Evolutionary conservation across 1,140 invertebrate genomes (phyloP), one percentile per base, ranked within the genome.

Genomic region (Mizuhopecten yessoensis): DNA sequence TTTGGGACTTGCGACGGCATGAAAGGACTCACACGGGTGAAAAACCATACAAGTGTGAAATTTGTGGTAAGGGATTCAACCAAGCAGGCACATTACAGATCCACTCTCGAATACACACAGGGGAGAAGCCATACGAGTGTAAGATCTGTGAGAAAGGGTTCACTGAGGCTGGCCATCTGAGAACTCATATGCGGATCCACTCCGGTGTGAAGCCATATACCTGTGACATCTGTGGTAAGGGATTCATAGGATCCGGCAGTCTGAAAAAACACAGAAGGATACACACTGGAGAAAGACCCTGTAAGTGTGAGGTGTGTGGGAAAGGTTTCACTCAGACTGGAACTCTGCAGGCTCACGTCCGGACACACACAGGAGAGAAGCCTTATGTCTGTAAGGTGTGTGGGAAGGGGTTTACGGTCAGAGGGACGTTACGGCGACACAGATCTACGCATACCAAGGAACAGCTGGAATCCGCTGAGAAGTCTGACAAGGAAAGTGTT

Each of bases 31-130:
- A 95, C 89, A 92, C 92, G 13, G 94, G 92, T 7, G 92, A 95
- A 87, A 92, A 90, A 87, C 95, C 99, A 0, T 94, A 89, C 89
- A 92, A 92, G 36, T 99, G 99, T 95, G 96, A 96, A 90, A 98
- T 99, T 29, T 99, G 99, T 96, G 98, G 98, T 23, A 99, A 99
- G 96, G 99, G 99, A 0, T 99, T 99, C 96, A 99, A 45, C 17
- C 42, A 45, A 17, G 42, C 42, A 17, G 42, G 42, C 42, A 45
- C 42, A 13, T 17, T 45, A 15, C 42, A 45, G 42, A 45, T 45
- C 42, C 42, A 45, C 42, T 45, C 42, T 15, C 9, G 42, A 17
- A 45, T 45, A 45, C 42, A 45, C 17, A 45, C 42, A 13, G 42
- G 42, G 42, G 42, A 45, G 42, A 45, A 45, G 17, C 42, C 42